These are phyloP conservation scores for Drosophila aff. DNA, from an alignment of 1,140 invertebrate species.

Conservation along the genomic window DNA sequence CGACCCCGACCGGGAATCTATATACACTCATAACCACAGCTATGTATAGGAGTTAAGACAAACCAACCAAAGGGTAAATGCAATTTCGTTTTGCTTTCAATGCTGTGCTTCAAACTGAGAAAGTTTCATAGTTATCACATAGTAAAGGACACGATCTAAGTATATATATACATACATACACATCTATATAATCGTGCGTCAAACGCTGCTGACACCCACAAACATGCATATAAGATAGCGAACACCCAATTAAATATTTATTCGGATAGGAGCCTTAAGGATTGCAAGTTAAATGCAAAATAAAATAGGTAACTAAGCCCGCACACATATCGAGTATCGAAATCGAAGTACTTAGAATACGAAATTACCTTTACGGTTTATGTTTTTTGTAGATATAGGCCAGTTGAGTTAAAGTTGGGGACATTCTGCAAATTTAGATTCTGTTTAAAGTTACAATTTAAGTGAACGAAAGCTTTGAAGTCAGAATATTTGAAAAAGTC, in stretches of 20 bases:
- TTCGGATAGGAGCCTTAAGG: slow-evolving; percentile 62
- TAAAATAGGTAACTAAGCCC: slow-evolving; percentile 37
- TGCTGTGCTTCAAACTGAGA: slow-evolving; percentile 63
- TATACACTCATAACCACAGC: slow-evolving; percentile 30
- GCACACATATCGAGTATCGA: slow-evolving; percentile 69
- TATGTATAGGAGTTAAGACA: slow-evolving; percentile 46
- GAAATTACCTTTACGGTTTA: not conserved
- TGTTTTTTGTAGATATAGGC: slow-evolving; percentile 30
- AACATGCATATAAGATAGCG: slow-evolving; percentile 26
- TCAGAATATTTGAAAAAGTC: not conserved
- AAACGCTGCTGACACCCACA: slow-evolving; percentile 56
- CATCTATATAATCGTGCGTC: slow-evolving; percentile 63
- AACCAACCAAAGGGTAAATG: slow-evolving; percentile 52
- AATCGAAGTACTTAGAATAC: slow-evolving; percentile 49
- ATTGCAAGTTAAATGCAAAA: slow-evolving; percentile 61
- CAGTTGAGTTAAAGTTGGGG: not conserved
- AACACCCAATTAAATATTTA: slow-evolving; percentile 42
- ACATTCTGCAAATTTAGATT: not conserved
- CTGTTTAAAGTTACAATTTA: not conserved
- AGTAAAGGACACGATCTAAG: slow-evolving; percentile 33
- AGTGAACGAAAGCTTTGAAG: slow-evolving; percentile 8
- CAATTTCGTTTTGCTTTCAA: slow-evolving; percentile 65
- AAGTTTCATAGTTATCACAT: slow-evolving; percentile 46
- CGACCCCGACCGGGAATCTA: slow-evolving; percentile 26
- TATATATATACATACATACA: slow-evolving; percentile 34